These are phyloP conservation scores for Autographa gamma DNA, from an alignment of 2,888 invertebrate species.

Conservation along the genomic window DNA sequence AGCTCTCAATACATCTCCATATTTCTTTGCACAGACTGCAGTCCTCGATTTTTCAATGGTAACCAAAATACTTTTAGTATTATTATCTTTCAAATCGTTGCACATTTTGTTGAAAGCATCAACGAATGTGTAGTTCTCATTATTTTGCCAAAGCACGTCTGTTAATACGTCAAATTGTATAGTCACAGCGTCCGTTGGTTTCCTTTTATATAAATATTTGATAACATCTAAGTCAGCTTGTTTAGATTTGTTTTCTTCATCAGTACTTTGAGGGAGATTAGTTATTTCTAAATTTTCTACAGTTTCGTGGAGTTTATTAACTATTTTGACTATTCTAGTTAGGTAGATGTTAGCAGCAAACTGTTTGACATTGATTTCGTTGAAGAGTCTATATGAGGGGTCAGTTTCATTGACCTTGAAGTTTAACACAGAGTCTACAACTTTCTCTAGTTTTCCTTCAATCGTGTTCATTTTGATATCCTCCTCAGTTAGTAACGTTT, in stretches of 20 bases:
- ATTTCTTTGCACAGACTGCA: slow-evolving; percentile 77
- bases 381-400: slow-evolving; percentile 70
- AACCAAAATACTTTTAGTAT: slow-evolving; percentile 70
- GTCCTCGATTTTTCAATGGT: slow-evolving; percentile 69
- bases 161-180: slow-evolving; percentile 81
- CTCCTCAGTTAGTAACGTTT: slow-evolving; percentile 58
- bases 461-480: slow-evolving; percentile 67
- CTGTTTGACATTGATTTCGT: slow-evolving; percentile 75
- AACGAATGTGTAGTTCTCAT: slow-evolving; percentile 68
- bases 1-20: slow-evolving; percentile 69
- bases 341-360: slow-evolving; percentile 73
- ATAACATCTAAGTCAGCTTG: slow-evolving; percentile 67
- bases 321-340: slow-evolving; percentile 73
- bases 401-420: slow-evolving; percentile 72
- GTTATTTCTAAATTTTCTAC: slow-evolving; percentile 64
- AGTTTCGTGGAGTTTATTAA: slow-evolving; percentile 71
- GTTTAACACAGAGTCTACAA: slow-evolving; percentile 70
- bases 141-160: slow-evolving; percentile 70
- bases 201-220: slow-evolving; percentile 75
- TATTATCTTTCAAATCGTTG: slow-evolving; percentile 67
- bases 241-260: slow-evolving; percentile 64
- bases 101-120: slow-evolving; percentile 72
- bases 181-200: slow-evolving; percentile 73
- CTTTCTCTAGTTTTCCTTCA: slow-evolving; percentile 68
- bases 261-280: slow-evolving; percentile 54